phyloP scores from a whole-genome alignment of 1,140 invertebrate genomes.

The Phocides pigmalion region DNA sequence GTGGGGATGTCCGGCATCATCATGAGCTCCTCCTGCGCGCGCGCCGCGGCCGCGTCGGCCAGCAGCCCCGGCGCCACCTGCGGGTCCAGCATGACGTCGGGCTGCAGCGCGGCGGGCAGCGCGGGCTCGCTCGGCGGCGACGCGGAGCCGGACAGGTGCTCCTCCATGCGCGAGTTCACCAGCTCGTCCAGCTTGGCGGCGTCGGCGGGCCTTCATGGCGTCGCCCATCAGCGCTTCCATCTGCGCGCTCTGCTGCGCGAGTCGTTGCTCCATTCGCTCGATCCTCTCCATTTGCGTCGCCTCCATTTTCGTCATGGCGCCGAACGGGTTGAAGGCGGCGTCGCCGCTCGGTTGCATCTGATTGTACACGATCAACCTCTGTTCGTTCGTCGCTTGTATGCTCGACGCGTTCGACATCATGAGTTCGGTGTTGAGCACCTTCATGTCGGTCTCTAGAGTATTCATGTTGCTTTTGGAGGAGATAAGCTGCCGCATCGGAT shows the following conservation, averaged over 20 bases:
- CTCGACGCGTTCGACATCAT: slow-evolving; percentile 55
- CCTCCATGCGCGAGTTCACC: slow-evolving; percentile 86
- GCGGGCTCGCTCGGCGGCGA: slow-evolving; percentile 63
- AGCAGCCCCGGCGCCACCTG: slow-evolving; percentile 85
- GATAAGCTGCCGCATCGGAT: slow-evolving; percentile 65
- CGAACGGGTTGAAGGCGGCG: slow-evolving; percentile 64
- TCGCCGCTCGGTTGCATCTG: slow-evolving; percentile 53
- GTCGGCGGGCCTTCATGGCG: slow-evolving; percentile 79
- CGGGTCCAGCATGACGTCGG: slow-evolving; percentile 84
- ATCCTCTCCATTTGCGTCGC: slow-evolving; percentile 69
- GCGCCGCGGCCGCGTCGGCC: slow-evolving; percentile 67
- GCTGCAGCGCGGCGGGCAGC: slow-evolving; percentile 72
- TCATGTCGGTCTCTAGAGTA: slow-evolving; percentile 58
- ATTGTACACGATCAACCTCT: slow-evolving; percentile 61
- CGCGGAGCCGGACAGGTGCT: slow-evolving; percentile 77
- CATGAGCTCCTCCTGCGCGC: slow-evolving; percentile 68
- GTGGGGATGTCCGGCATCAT: slow-evolving; percentile 74
- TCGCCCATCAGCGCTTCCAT: slow-evolving; percentile 79
- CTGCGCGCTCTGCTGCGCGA: slow-evolving; percentile 80
- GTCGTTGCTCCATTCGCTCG: slow-evolving; percentile 67
- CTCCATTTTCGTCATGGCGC: slow-evolving; percentile 70
- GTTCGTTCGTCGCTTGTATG: slow-evolving; percentile 51
- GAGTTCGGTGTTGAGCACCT: slow-evolving; percentile 61
- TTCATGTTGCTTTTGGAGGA: slow-evolving; percentile 55
- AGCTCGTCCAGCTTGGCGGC: slow-evolving; percentile 86